Base-by-base conservation (phyloP, 2,113 vertebrate genomes). In the Salvelinus sp. region DNA sequence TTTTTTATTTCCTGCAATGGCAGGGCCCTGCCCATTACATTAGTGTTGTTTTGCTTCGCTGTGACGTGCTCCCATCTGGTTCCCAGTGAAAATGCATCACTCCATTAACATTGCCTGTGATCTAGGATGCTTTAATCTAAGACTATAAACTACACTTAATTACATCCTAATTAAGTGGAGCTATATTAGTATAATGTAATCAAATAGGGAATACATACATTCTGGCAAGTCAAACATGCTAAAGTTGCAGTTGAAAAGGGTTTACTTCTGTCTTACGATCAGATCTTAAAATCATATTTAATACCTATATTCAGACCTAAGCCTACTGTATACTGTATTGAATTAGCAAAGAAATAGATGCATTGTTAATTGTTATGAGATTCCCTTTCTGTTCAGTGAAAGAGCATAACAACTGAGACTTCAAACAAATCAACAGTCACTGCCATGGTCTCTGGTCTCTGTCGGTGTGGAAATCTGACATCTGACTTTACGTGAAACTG, bases 101-200 rank as follows among this genome's bases (percentile, higher is more conserved):
- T 89, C 89, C 89, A 93, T 94, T 94, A 92, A 84, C 88, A 86
- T 87, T 83, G 88, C 91, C 92, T 94, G 87, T 94, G 92, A 94
- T 94, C 91, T 92, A 79, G 83, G 86, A 91, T 83, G 91, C 92
- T 94, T 94, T 93, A 93, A 94, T 94, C 92, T 93, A 91, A 88
- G 84, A 90, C 91, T 92, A 90, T 94, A 94, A 94, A 93, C 93
- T 91, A 76, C 75, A 89, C 85, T 93, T 94, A 93, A 94, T 94
- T 93, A 91, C 90, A 91, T 93, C 91, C 92, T 90, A 33, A 33
- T 33, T 33, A 33, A 33, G 33, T 33, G 6, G 76, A 86, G 79
- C 86, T 88, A 81, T 84, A 89, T 91, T 92, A 91, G 90, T 92
- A 86, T 86, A 91, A 88, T 87, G 84, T 88, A 89, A 92, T 89